Evolutionary conservation across 2,888 invertebrate species (phyloP).

Genomic region (Erebia epiphron): DNA sequence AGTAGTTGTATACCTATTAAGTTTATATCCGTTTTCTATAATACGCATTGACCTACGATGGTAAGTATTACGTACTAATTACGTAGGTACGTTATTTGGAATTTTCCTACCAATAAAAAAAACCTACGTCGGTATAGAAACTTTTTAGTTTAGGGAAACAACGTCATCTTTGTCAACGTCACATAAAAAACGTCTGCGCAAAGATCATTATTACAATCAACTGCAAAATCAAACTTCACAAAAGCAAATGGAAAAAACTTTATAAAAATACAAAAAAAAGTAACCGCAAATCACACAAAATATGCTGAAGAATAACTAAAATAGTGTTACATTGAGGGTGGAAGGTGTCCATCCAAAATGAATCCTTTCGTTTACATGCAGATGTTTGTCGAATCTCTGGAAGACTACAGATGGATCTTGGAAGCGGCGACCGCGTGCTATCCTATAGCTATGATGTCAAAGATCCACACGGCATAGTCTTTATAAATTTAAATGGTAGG

Average conservation of each 20-base stretch:
- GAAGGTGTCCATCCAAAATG: constrained; percentile 49
- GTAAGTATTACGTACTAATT: no score
- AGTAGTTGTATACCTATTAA: no score
- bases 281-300: constrained; percentile 24
- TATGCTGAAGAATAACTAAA: constrained; percentile 24
- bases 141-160: not conserved
- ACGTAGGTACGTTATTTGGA: no score
- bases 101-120: no score
- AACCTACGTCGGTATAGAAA: not conserved
- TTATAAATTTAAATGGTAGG: not conserved
- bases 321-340: constrained; percentile 16
- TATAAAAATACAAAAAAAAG: constrained; percentile 18
- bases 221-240: constrained; percentile 18
- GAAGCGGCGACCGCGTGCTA: constrained; percentile 66
- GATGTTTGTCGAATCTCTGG: constrained; percentile 56
- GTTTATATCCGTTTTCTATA: no score
- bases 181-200: not conserved
- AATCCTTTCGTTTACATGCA: constrained; percentile 60
- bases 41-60: no score
- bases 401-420: constrained; percentile 68
- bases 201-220: constrained; percentile 1
- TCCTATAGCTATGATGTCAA: constrained; percentile 64
- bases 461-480: constrained; percentile 59
- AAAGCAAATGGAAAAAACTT: constrained; percentile 13
- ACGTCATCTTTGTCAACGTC: not conserved